phyloP scores from a whole-genome alignment of 2,797 vertebrate genomes.

The Lates japonicus region DNA sequence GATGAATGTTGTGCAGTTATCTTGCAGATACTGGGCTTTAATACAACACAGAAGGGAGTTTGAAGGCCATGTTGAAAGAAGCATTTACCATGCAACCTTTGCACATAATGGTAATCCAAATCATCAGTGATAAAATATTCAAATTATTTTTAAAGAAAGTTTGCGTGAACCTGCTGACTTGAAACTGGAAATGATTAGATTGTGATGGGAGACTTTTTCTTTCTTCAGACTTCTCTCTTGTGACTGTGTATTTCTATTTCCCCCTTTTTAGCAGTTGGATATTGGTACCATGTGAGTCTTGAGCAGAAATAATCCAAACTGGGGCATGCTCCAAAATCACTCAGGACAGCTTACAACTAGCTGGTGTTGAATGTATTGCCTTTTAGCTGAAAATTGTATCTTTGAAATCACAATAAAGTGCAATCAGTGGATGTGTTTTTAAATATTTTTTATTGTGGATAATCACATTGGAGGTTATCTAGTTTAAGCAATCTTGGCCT shows the following conservation, averaged over 20 bases:
- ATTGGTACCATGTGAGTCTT: neutral
- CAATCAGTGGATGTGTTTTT: conserved; percentile 10
- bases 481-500: neutral
- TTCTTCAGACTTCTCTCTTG: neutral
- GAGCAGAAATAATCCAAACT: conserved; percentile 67
- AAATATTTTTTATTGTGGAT: conserved; percentile 21
- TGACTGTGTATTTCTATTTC: conserved; percentile 12
- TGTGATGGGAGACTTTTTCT: conserved; percentile 15
- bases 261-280: neutral
- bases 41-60: conserved; percentile 65
- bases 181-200: conserved; percentile 36
- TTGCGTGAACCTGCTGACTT: neutral
- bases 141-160: conserved; percentile 42
- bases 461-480: conserved; percentile 2
- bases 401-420: conserved; percentile 21
- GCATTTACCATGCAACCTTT: conserved; percentile 51
- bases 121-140: conserved; percentile 24
- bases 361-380: neutral
- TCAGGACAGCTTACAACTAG: conserved; percentile 42
- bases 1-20: conserved; percentile 74
- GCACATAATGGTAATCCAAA: conserved; percentile 51
- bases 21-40: conserved; percentile 64
- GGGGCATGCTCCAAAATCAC: conserved; percentile 77
- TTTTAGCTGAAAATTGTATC: neutral
- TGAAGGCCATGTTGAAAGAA: conserved; percentile 57